Base-by-base conservation (phyloP, 2,113 vertebrate genomes). In the Accipiter virgatus region DNA sequence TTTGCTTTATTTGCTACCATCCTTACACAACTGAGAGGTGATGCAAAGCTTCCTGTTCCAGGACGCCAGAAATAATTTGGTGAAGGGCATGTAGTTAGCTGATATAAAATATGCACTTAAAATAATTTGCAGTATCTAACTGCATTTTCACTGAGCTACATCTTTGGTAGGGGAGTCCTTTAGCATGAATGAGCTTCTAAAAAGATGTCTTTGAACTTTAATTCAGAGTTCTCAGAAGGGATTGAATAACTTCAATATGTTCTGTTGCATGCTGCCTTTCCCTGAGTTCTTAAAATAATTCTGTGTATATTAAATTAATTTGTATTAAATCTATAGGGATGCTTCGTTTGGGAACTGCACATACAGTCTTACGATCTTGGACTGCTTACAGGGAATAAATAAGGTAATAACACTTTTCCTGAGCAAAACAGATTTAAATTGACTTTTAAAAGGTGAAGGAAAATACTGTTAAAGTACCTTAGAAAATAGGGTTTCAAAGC, bases 331-430 rank as follows among this genome's bases (percentile, higher is more conserved):
- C 93, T 96, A 5, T 96, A 99, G 99, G 98, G 99, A 99, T 88
- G 99, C 99, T 79, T 99, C 99, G 14, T 99, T 99, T 97, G 99
- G 99, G 95, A 99, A 98, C 91, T 99, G 98, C 98, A 99, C 98
- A 38, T 99, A 98, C 97, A 99, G 98, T 97, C 98, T 99, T 74
- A 99, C 99, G 0, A 98, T 99, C 97, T 98, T 99, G 61, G 99
- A 99, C 97, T 99, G 99, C 97, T 98, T 99, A 95, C 99, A 99
- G 96, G 99, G 99, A 88, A 98, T 99, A 97, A 98, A 98, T 96
- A 99, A 99, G 99, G 99, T 99, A 98, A 98, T 77, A 63, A 61
- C 40, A 21, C 18, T 68, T 90, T 13, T 88, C 26, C 61, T 88
- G 86, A 71, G 50, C 43, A 63, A 72, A 94, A 52, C n/a, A 47